Evolutionary conservation across 2,888 invertebrate genomes (phyloP), one percentile per base, ranked within the genome.

Genomic region (Iphiclides podalirius): DNA sequence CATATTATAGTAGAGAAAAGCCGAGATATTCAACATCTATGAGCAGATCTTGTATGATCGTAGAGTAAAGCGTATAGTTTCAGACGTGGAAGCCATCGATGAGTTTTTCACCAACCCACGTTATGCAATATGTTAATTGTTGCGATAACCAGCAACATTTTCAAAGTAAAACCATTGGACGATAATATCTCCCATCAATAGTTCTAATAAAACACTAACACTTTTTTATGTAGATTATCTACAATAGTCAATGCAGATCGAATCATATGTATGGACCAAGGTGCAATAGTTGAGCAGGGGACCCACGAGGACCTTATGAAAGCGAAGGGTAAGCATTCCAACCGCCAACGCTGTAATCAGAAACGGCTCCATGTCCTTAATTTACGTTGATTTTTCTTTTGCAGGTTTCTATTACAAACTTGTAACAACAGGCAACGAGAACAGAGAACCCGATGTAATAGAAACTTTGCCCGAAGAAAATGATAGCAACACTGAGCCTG

Each of bases 241-340:
- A 94, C 94, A 1, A 93, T 94, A 39, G 91, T 92, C 0, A 92
- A 92, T 64, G 93, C 93, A 13, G 91, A 93, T 67, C 90, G 92
- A 51, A 94, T 94, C 54, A 90, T 94, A 43, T 93, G 92, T 60
- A 92, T 94, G 70, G 91, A 94, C 65, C 91, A 94, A 61, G 95
- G 95, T 9, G 71, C 81, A 12, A 92, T 95, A 1, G 91, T 91
- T 0, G 95, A 95, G 70, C 89, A 92, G 70, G 95, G 95, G 26
- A 93, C 93, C 2, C 95, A 95, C 61, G 90, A 92, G 23, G 92
- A 94, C 58, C 88, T 95, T 2, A 91, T 95, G 90, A 90, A 90
- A 41, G 79, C 84, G 13, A 90, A 91, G 76, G 92, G 94, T 66
- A 79, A 89, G 7, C 17, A 12, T 9, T n/a, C n/a, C n/a, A n/a